Evolutionary conservation across 2,888 invertebrate genomes (phyloP).

Genomic region (Lithophane ornitopus): DNA sequence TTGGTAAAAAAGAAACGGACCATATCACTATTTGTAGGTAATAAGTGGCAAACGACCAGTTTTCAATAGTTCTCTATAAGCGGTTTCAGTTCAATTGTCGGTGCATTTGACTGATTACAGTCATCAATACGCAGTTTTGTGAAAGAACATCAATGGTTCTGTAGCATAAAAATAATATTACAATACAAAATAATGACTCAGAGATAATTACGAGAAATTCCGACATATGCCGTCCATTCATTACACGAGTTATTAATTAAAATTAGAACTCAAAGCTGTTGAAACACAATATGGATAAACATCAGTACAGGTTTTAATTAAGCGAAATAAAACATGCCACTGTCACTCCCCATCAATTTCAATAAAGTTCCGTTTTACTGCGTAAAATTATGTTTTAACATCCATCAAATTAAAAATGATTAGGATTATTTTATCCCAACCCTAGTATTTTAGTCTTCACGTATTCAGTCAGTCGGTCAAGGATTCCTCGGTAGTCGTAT

Average conservation of each 20-base stretch:
- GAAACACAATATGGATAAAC: slow-evolving; percentile 41
- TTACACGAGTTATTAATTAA: slow-evolving; percentile 52
- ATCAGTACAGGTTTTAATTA: slow-evolving; percentile 46
- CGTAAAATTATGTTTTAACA: slow-evolving; percentile 15
- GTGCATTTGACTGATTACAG: slow-evolving; percentile 32
- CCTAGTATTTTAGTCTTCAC: slow-evolving; percentile 52
- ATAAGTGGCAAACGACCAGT: slow-evolving; percentile 32
- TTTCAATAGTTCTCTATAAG: slow-evolving; percentile 35
- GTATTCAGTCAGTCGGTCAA: slow-evolving; percentile 75
- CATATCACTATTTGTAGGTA: slow-evolving; percentile 27
- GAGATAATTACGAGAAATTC: slow-evolving; percentile 41
- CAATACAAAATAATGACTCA: slow-evolving; percentile 9
- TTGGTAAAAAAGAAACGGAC: background rate
- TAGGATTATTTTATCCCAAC: slow-evolving; percentile 27
- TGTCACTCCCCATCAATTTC: slow-evolving; percentile 38
- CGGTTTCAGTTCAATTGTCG: slow-evolving; percentile 21
- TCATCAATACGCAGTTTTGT: slow-evolving; percentile 5
- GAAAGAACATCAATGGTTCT: slow-evolving; percentile 27
- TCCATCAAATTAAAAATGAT: slow-evolving; percentile 34
- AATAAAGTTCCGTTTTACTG: slow-evolving; percentile 5
- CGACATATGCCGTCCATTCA: slow-evolving; percentile 15
- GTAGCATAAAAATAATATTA: slow-evolving; percentile 19
- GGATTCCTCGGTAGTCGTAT: slow-evolving; percentile 65
- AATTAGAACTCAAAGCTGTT: slow-evolving; percentile 32
- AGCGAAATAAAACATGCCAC: slow-evolving; percentile 33